Evolutionary conservation across 2,797 vertebrate genomes (phyloP).

Genomic region (Coranthus polyacanthus): DNA sequence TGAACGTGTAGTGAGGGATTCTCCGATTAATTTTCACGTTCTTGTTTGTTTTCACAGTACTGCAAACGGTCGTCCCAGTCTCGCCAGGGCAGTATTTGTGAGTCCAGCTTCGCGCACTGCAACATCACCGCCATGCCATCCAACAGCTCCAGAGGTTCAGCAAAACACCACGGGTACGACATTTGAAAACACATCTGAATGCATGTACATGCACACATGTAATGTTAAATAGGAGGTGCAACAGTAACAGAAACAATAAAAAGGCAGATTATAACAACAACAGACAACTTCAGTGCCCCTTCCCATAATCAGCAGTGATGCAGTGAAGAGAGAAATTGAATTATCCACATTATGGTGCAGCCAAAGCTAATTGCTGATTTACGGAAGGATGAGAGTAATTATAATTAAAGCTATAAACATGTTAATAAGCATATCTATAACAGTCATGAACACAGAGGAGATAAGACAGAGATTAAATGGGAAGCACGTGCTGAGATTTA

Average conservation of each 20-base stretch:
- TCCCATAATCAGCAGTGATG: constrained; percentile 49
- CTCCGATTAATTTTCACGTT: not conserved
- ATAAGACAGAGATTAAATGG: constrained; percentile 55
- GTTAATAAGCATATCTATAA: constrained; percentile 71
- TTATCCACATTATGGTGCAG: constrained; percentile 65
- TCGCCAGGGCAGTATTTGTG: constrained; percentile 57
- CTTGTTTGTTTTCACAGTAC: constrained; percentile 67
- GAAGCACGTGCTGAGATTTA: constrained; percentile 40
- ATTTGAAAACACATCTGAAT: not conserved
- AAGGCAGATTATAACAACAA: constrained; percentile 46
- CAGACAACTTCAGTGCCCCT: constrained; percentile 35
- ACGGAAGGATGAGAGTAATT: constrained; percentile 73
- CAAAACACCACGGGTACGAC: constrained; percentile 77
- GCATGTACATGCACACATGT: not conserved
- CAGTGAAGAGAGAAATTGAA: constrained; percentile 72
- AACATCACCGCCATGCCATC: constrained; percentile 28
- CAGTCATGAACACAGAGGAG: constrained; percentile 39
- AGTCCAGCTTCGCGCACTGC: constrained; percentile 70
- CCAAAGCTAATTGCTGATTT: constrained; percentile 73
- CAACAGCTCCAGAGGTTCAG: constrained; percentile 59
- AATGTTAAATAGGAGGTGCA: not conserved
- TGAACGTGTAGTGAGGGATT: not conserved
- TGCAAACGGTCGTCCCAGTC: constrained; percentile 71
- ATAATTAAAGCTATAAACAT: constrained; percentile 76
- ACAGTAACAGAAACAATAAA: constrained; percentile 4